Conservation (phyloP, 2,888 invertebrate species). For the Gymnosoma rotundatum region DNA sequence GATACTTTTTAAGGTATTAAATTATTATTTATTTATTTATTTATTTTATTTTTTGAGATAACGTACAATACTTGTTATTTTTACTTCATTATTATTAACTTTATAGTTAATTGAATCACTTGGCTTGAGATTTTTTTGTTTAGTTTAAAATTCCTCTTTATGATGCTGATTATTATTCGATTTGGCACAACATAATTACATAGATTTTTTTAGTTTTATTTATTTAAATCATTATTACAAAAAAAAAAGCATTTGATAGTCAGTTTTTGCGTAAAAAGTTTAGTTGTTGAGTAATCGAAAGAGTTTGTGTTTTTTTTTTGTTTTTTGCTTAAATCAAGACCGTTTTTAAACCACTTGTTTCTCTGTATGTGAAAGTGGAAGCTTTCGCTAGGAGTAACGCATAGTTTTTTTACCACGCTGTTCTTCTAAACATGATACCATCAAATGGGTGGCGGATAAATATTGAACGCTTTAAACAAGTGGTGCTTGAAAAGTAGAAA, state of each 20-base stretch:
- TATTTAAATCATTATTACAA: slow-evolving; percentile 30
- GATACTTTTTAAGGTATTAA: no score
- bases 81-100: slow-evolving; percentile 1
- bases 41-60: slow-evolving; percentile 16
- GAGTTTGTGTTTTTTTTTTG: slow-evolving; percentile 19
- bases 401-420: no score
- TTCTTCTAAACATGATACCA: no score
- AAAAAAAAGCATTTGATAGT: slow-evolving; percentile 16
- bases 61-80: slow-evolving; percentile 36
- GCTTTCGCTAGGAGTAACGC: no score
- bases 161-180: slow-evolving; percentile 56
- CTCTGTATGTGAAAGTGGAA: no score
- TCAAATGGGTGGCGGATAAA: no score
- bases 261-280: slow-evolving; percentile 16
- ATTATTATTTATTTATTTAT: slow-evolving; percentile 23
- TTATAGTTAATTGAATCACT: slow-evolving; percentile 33
- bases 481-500: no score
- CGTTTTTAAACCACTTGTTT: no score
- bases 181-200: slow-evolving; percentile 72
- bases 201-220: slow-evolving; percentile 52
- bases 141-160: slow-evolving; percentile 44
- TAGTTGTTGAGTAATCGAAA: slow-evolving; percentile 68
- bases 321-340: background rate
- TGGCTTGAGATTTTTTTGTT: slow-evolving; percentile 23
- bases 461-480: no score